These are phyloP conservation scores for Andrena minutula DNA, from an alignment of 2,888 invertebrate genomes.

Conservation along the genomic window DNA sequence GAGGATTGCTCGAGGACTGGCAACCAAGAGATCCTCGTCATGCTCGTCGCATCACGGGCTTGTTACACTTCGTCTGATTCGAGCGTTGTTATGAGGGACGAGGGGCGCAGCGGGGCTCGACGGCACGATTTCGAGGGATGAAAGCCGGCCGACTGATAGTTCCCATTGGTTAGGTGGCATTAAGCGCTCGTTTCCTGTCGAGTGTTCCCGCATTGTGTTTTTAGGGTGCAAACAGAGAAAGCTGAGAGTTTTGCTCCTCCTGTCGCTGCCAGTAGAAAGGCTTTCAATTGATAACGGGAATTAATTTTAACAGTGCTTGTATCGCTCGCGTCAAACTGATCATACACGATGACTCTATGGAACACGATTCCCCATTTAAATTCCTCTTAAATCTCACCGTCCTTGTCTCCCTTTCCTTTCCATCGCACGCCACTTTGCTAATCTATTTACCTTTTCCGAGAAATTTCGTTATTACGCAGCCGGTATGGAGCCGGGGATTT, in stretches of 20 bases:
- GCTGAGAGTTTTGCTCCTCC: too few relatives aligned
- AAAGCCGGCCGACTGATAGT: constrained; percentile 15
- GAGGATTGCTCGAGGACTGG: constrained; percentile 14
- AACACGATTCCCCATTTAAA: not conserved
- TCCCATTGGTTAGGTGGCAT: constrained; percentile 9
- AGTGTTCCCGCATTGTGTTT: constrained; percentile 11
- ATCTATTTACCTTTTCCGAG: constrained; percentile 36
- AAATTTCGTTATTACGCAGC: constrained; percentile 66
- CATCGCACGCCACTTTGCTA: not conserved
- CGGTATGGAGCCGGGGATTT: constrained; percentile 42
- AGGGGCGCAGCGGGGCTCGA: constrained; percentile 1
- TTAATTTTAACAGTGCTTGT: too few relatives aligned
- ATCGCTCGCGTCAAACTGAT: too few relatives aligned
- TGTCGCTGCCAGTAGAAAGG: too few relatives aligned
- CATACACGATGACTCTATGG: too few relatives aligned
- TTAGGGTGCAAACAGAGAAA: too few relatives aligned
- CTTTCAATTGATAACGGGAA: too few relatives aligned
- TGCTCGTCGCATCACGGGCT: constrained; percentile 26
- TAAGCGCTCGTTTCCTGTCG: constrained; percentile 11
- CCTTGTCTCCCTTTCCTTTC: not conserved
- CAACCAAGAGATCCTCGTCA: constrained; percentile 25
- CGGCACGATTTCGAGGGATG: constrained; percentile 9
- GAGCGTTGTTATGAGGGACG: constrained; percentile 26
- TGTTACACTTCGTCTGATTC: constrained; percentile 36
- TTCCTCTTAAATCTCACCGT: not conserved